A percentile compares a stretch with the other conserved stretches of the same genome.
These are phyloP conservation scores for Orchesella cincta DNA, from an alignment of 1,140 invertebrate genomes.

Conservation along the genomic window DNA sequence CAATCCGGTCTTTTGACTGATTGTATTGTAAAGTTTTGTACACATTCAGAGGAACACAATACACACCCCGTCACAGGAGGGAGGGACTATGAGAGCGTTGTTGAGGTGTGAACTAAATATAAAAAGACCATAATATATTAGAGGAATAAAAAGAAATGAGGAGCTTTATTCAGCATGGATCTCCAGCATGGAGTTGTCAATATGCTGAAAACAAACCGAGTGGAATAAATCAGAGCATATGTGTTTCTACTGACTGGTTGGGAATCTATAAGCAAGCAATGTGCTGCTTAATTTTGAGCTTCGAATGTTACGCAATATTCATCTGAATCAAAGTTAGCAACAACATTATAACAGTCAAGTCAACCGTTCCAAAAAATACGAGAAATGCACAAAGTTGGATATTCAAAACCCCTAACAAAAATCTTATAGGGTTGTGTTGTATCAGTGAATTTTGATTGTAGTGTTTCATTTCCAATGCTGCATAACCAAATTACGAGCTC, in stretches of 20 bases:
- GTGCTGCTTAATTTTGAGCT: no score
- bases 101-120: constrained; percentile 13
- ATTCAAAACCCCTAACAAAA: no score
- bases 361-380: no score
- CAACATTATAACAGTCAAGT: no score
- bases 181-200: background rate
- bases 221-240: constrained; percentile 35
- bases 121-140: background rate
- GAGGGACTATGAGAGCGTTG: constrained; percentile 15
- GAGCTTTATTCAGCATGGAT: background rate
- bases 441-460: no score
- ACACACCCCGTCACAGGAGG: constrained; percentile 18
- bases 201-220: constrained; percentile 32
- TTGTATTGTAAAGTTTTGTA: constrained; percentile 15
- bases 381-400: no score
- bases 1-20: constrained; percentile 16
- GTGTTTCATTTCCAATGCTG: no score
- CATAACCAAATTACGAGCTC: no score
- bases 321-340: no score
- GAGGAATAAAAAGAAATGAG: background rate
- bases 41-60: constrained; percentile 7
- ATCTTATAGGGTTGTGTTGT: no score
- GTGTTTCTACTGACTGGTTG: background rate
- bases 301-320: no score
- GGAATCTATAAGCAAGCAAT: no score